Evolutionary conservation across 2,888 invertebrate genomes (phyloP).

Genomic region (Amphimallon solstitiale): DNA sequence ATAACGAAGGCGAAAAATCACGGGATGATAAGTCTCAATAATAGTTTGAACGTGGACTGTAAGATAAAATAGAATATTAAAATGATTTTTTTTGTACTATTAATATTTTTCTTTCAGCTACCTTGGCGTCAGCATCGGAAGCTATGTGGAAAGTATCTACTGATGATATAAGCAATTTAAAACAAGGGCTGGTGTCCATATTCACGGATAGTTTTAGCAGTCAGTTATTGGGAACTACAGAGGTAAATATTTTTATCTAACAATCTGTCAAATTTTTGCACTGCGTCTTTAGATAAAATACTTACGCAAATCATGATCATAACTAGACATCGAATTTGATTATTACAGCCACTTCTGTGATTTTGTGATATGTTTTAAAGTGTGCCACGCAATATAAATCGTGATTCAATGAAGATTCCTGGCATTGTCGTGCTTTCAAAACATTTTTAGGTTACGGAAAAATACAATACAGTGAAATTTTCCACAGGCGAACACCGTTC

Average conservation of each 20-base stretch:
- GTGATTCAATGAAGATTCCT: too few relatives aligned
- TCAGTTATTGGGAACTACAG: constrained; percentile 75
- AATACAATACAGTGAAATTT: too few relatives aligned
- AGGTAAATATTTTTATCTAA: constrained; percentile 60
- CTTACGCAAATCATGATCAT: too few relatives aligned
- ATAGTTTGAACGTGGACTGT: constrained; percentile 53
- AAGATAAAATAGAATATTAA: constrained; percentile 45
- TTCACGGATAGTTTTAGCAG: constrained; percentile 84
- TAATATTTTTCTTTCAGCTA: constrained; percentile 54
- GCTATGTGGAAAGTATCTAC: constrained; percentile 69
- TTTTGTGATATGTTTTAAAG: too few relatives aligned
- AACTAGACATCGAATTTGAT: too few relatives aligned
- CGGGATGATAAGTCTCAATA: constrained; percentile 46
- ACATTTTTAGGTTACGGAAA: too few relatives aligned
- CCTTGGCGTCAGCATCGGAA: constrained; percentile 62
- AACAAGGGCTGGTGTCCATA: constrained; percentile 76
- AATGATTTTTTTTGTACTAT: neutral
- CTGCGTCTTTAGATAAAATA: neutral
- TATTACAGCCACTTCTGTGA: too few relatives aligned
- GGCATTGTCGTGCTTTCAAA: too few relatives aligned
- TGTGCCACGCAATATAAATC: too few relatives aligned
- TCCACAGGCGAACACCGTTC: too few relatives aligned
- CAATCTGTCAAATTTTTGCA: constrained; percentile 16
- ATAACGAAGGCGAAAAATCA: constrained; percentile 62
- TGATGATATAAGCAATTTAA: constrained; percentile 73